phyloP scores from a whole-genome alignment of 2,797 vertebrate species.

The Propithecus deckenii region DNA sequence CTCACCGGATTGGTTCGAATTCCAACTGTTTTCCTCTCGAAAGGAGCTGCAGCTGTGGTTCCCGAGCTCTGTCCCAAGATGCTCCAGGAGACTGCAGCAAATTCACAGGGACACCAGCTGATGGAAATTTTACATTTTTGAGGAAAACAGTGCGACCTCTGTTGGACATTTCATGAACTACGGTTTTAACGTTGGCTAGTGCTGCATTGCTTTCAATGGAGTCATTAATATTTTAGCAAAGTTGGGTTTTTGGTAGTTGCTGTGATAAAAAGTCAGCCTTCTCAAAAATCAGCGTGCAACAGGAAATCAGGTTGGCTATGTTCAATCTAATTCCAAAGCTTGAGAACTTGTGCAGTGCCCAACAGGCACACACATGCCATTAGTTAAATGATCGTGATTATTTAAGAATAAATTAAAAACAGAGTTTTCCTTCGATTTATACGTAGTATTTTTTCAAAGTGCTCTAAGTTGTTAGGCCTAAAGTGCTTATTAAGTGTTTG shows the following conservation, averaged over 20 bases:
- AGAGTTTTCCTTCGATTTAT: background rate
- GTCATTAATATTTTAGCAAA: background rate
- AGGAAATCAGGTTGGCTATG: background rate
- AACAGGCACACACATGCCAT: background rate
- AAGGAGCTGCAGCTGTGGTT: background rate
- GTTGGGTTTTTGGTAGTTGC: background rate
- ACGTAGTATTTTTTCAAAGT: background rate
- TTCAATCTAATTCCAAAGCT: background rate
- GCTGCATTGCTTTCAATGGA: background rate
- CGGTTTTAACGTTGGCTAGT: background rate
- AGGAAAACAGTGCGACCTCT: background rate
- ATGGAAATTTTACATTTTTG: background rate
- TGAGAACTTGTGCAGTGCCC: background rate
- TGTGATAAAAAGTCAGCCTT: background rate
- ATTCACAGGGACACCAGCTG: background rate
- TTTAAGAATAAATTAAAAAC: conserved; percentile 24
- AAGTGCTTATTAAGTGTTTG: background rate
- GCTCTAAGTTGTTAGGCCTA: background rate
- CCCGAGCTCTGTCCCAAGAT: background rate
- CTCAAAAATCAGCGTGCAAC: background rate
- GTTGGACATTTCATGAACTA: background rate
- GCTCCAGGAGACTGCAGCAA: background rate
- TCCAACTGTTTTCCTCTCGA: background rate
- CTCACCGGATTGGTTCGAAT: background rate
- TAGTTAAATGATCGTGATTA: background rate